These are phyloP conservation scores for Phalanger gymnotis DNA, from an alignment of 2,797 vertebrate genomes.

Conservation along the genomic window DNA sequence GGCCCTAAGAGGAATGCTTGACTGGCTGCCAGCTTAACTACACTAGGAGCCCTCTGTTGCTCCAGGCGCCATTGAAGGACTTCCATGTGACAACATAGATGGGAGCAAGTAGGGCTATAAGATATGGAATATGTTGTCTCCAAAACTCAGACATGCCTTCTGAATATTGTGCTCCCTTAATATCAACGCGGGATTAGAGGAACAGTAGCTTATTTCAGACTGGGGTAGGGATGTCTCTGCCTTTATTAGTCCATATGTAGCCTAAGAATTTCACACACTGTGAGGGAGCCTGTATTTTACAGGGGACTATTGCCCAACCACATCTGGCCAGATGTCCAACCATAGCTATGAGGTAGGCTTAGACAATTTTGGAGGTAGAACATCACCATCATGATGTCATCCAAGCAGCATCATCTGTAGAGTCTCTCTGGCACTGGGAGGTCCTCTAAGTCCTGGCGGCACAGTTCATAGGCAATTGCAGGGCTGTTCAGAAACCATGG, in stretches of 20 bases:
- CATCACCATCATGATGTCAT: background rate
- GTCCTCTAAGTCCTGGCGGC: too few relatives aligned
- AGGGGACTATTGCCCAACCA: too few relatives aligned
- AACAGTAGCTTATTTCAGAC: background rate
- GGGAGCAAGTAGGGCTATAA: background rate
- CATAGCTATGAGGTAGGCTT: background rate
- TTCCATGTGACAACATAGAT: too few relatives aligned
- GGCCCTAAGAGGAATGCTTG: background rate
- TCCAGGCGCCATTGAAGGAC: background rate
- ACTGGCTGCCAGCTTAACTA: background rate
- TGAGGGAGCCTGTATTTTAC: background rate
- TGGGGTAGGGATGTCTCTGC: background rate
- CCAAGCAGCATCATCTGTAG: too few relatives aligned
- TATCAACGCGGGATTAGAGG: background rate
- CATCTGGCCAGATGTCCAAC: too few relatives aligned
- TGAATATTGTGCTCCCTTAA: too few relatives aligned
- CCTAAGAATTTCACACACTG: background rate
- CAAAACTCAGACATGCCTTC: background rate
- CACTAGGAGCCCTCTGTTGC: background rate
- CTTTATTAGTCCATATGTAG: fast-evolving
- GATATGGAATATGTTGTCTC: background rate
- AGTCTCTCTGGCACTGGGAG: too few relatives aligned
- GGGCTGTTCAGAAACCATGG: too few relatives aligned
- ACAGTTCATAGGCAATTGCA: too few relatives aligned
- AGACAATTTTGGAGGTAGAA: background rate